Evolutionary conservation across 2,888 invertebrate species (phyloP), one percentile per base, ranked within the genome.

Genomic region (Steinernema carpocapsae): DNA sequence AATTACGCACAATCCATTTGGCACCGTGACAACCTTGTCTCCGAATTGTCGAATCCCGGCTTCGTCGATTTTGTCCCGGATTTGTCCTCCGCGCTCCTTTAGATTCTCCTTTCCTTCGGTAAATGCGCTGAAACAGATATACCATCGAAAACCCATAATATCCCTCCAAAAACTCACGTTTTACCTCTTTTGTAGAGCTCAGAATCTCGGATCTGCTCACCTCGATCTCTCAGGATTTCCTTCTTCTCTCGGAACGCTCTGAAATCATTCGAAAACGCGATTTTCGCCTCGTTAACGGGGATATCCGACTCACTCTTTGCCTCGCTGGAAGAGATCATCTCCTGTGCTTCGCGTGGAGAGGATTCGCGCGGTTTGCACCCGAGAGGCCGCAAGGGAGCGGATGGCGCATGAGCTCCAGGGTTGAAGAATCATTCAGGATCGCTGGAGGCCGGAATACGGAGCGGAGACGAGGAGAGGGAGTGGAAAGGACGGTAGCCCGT

Each of bases 1-100:
- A 22, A 26, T 26, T 14, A 74, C 71, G n/a, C 29, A 76, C 17
- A 75, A 1, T 12, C 71, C 71, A 32, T 70, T 70, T 24, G 71
- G 71, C 2, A 70, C 22, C 14, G 71, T 70, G 2, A 56, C 56
- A 6, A 56, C 26, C 56, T 56, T 56, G 26, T 56, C 56, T 10
- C 56, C 56, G 56, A 56, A 56, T 19, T 56, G 22, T 12, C 56
- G 56, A 24, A 56, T 56, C 7, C 56, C 26, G 6, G 56, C 56
- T 17, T 56, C 56, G 26, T 56, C 56, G 6, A 56, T 12, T 3
- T 26, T 22, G 26, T 56, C 56, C 4, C 56, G 56, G 17, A 56
- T 56, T 24, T 56, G 56, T 19, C 26, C 56, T 6, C 56, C 26
- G 26, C 56, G 56, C 56, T 56, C 56, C 56, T 56, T 56, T 4